These are phyloP conservation scores for Heliconius erato DNA, from an alignment of 2,888 invertebrate species.

Conservation along the genomic window DNA sequence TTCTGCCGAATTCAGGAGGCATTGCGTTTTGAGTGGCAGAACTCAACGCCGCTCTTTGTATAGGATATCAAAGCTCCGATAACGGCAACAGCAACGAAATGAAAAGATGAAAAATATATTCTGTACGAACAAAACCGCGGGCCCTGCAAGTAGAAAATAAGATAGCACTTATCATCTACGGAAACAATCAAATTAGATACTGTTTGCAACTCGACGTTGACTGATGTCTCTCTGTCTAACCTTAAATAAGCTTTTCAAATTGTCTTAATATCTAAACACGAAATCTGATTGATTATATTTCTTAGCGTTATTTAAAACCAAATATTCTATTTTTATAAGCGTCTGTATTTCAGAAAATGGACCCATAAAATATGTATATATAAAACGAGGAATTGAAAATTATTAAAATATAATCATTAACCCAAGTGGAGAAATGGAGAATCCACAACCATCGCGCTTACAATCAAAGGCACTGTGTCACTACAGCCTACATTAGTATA, in stretches of 20 bases:
- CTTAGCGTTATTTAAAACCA: neutral
- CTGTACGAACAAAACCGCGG: neutral
- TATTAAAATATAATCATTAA: no score
- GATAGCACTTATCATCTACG: neutral
- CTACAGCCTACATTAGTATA: neutral
- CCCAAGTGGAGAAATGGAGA: no score
- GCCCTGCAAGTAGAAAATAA: neutral
- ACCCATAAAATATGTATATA: no score
- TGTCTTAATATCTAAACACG: neutral
- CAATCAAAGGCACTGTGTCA: no score
- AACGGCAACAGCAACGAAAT: neutral
- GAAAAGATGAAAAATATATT: neutral
- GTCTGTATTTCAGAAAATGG: no score
- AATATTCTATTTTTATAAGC: no score
- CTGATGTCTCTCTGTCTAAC: neutral
- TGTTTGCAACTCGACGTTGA: constrained; percentile 15
- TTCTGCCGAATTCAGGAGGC: no score
- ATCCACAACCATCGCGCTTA: no score
- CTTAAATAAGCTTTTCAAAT: constrained; percentile 3
- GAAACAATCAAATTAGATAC: constrained; percentile 14
- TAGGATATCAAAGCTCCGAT: neutral
- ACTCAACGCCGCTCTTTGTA: no score
- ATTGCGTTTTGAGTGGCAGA: no score
- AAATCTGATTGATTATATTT: constrained; percentile 17
- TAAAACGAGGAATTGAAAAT: no score